These are phyloP conservation scores for Rhopalosiphum padi DNA, from an alignment of 1,140 invertebrate species.

Conservation along the genomic window DNA sequence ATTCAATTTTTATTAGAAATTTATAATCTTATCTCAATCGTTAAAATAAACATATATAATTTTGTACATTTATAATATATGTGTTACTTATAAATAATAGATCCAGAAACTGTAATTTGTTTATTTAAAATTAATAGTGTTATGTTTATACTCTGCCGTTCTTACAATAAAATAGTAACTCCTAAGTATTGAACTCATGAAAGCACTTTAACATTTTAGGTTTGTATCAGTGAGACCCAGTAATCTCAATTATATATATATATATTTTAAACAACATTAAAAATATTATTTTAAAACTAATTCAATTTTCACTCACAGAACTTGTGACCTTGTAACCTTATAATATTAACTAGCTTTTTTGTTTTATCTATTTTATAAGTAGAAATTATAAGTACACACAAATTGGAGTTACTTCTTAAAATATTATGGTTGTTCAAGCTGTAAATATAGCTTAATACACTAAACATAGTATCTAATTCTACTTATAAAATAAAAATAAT, in stretches of 20 bases:
- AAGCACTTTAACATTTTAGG: no score
- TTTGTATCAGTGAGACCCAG: no score
- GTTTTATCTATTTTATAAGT: neutral
- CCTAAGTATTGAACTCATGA: neutral
- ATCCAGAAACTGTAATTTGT: neutral
- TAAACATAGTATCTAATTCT: no score
- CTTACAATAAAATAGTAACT: no score
- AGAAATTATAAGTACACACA: neutral
- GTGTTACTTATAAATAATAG: neutral
- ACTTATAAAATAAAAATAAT: no score
- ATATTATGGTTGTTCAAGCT: no score
- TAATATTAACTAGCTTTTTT: neutral
- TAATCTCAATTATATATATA: no score
- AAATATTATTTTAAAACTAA: no score
- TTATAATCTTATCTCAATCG: neutral
- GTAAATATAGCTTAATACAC: no score
- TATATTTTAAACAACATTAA: no score
- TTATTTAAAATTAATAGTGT: neutral
- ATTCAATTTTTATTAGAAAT: neutral
- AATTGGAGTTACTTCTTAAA: neutral
- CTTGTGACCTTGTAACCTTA: neutral
- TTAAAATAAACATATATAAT: neutral
- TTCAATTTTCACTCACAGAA: neutral
- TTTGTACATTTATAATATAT: conserved; percentile 1
- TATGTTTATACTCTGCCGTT: no score